A percentile compares a stretch with the other conserved stretches of the same genome.
Conservation (phyloP, 2,797 vertebrate species). For the Coendou prehensilis region DNA sequence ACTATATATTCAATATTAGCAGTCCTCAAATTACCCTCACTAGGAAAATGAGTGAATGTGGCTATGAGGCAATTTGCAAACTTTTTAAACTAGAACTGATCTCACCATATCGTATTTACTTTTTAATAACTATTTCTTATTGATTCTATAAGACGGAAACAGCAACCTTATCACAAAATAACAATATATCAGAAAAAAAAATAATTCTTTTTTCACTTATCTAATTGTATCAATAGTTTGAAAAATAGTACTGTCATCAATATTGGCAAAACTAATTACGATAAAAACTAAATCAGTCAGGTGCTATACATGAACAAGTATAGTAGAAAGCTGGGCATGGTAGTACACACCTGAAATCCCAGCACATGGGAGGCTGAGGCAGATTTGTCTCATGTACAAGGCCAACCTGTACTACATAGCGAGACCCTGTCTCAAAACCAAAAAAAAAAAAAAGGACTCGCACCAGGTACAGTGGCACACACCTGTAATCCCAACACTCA, state of each 20-base stretch:
- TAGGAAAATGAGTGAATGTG: neutral
- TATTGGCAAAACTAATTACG: neutral
- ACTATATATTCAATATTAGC: slow-evolving; percentile 22
- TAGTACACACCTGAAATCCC: neutral
- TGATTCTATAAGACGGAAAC: neutral
- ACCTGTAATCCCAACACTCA: too few relatives aligned
- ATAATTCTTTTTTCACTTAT: slow-evolving; percentile 5
- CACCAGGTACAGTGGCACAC: too few relatives aligned
- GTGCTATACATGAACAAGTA: neutral
- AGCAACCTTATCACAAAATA: neutral
- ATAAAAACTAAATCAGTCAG: slow-evolving; percentile 37
- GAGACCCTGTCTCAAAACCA: too few relatives aligned
- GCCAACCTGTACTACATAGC: too few relatives aligned
- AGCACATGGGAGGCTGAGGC: too few relatives aligned
- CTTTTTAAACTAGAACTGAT: neutral
- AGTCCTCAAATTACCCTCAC: neutral
- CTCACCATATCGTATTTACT: neutral
- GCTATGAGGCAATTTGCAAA: neutral
- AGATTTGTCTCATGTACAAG: too few relatives aligned
- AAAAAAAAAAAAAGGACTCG: too few relatives aligned
- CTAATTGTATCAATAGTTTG: slow-evolving; percentile 4
- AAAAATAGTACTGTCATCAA: slow-evolving; percentile 15
- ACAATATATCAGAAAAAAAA: slow-evolving; percentile 30
- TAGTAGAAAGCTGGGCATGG: neutral
- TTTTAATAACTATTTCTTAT: slow-evolving; percentile 8